phyloP scores from a whole-genome alignment of 2,888 invertebrate species.

The Pammene fasciana region DNA sequence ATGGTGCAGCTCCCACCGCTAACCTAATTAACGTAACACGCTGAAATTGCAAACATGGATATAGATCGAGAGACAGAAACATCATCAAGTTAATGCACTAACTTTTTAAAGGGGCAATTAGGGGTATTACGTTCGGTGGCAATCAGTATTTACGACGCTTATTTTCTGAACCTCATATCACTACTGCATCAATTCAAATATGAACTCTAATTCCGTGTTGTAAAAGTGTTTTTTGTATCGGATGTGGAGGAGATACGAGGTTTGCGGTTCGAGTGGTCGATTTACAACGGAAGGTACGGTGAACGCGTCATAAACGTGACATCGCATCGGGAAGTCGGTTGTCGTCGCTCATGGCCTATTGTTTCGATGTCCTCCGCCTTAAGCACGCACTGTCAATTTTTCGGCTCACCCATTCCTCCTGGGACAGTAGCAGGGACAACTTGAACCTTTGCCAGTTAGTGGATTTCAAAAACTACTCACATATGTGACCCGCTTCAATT shows the following conservation, averaged over 20 bases:
- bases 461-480: slow-evolving; percentile 16
- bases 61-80: slow-evolving; percentile 59
- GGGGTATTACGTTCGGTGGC: slow-evolving; percentile 68
- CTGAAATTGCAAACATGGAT: slow-evolving; percentile 59
- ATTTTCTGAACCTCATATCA: slow-evolving; percentile 13
- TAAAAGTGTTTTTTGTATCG: neutral
- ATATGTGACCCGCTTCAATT: slow-evolving; percentile 50
- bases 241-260: slow-evolving; percentile 9
- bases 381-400: slow-evolving; percentile 73
- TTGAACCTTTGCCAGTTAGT: slow-evolving; percentile 7
- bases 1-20: neutral
- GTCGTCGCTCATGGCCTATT: slow-evolving; percentile 72
- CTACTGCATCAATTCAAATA: neutral
- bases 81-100: slow-evolving; percentile 77
- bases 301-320: slow-evolving; percentile 70
- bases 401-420: slow-evolving; percentile 69
- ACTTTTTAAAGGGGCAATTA: slow-evolving; percentile 77
- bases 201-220: neutral
- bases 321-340: slow-evolving; percentile 67
- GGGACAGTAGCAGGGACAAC: slow-evolving; percentile 56
- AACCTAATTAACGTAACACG: slow-evolving; percentile 42
- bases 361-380: slow-evolving; percentile 69
- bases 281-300: slow-evolving; percentile 65
- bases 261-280: slow-evolving; percentile 12
- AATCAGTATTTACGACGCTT: slow-evolving; percentile 65